Percentiles rank a stretch among this genome's conserved stretches.
These are phyloP conservation scores for Oxyura jamaicensis DNA, from an alignment of 2,113 vertebrate species.

Conservation along the genomic window DNA sequence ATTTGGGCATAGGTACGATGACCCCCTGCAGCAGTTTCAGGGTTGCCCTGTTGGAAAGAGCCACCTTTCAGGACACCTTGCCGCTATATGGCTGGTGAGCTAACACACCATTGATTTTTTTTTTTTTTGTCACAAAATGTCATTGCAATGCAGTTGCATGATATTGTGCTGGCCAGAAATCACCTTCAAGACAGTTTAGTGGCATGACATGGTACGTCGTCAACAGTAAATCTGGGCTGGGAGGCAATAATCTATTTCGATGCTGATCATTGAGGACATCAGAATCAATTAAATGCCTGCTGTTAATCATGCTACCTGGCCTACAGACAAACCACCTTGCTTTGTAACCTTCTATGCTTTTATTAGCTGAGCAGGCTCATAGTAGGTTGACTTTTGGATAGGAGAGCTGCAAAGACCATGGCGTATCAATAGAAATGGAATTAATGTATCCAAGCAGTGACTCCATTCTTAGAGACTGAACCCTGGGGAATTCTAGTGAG, in stretches of 20 bases:
- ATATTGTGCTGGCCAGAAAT: conserved; percentile 36
- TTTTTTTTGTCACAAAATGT: neutral
- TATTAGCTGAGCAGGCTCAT: neutral
- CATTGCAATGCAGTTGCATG: neutral
- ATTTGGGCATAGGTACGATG: neutral
- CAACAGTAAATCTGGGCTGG: conserved; percentile 43
- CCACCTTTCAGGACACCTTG: neutral
- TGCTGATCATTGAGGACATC: conserved; percentile 27
- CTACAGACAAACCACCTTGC: conserved; percentile 11
- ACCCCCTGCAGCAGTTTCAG: neutral
- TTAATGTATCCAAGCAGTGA: neutral
- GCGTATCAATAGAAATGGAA: neutral
- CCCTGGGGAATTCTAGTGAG: neutral
- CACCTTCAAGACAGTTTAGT: conserved; percentile 48
- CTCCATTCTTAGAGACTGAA: neutral
- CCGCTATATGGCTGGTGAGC: neutral
- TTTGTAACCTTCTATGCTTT: conserved; percentile 26
- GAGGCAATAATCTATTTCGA: neutral
- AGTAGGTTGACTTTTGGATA: neutral
- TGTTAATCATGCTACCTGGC: conserved; percentile 40
- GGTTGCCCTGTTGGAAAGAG: neutral
- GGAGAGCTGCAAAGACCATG: neutral
- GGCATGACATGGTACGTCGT: neutral
- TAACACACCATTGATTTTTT: neutral
- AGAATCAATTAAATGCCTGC: conserved; percentile 32